Base-by-base conservation (phyloP, 2,797 vertebrate species). In the Artibeus jamaicensis region DNA sequence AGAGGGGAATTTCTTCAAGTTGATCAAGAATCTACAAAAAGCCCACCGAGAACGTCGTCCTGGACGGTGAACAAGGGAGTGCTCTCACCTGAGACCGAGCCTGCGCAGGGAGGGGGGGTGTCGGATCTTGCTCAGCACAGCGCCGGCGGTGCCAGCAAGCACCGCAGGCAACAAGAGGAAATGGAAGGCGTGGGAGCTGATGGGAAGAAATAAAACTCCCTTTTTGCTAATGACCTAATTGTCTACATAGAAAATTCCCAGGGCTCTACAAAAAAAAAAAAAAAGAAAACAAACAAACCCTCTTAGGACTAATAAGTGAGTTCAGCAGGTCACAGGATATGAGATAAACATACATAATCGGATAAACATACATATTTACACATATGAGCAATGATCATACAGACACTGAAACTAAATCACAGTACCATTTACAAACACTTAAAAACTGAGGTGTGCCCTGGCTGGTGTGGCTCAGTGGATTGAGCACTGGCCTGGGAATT, bases 41-140 rank as follows among this genome's bases (percentile, higher is more conserved):
- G 16, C 46, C 24, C 18, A 7, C 6, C 29, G 79, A 12, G 26
- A 18, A 53, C 46, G 15, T 5, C 3, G 34, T 6, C 37, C 16
- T n/a, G 42, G 1, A 4, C 2, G 10, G 82, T 11, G 34, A 76
- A 42, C 44, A 42, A 39, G 9, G 14, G 14, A 21, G 2, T 4
- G 32, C 16, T 65, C 50, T 24, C 15, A 37, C 16, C 21, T 10
- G 32, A 42, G 42, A 14, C 16, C 1, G 32, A n/a, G 50, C 46
- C 37, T 29, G 19, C 37, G 57, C 42, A n/a, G n/a, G n/a, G n/a
- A n/a, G n/a, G n/a, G n/a, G n/a, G 18, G 46, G 18, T 11, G 44
- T 42, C 67, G 9, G n/a, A n/a, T 6, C 10, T 3, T 14, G 0
- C 0, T n/a, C 39, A 16, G 15, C 16, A 6, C 0, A 1, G 50